phyloP scores from a whole-genome alignment of 2,888 invertebrate genomes.

The Agrochola lota region DNA sequence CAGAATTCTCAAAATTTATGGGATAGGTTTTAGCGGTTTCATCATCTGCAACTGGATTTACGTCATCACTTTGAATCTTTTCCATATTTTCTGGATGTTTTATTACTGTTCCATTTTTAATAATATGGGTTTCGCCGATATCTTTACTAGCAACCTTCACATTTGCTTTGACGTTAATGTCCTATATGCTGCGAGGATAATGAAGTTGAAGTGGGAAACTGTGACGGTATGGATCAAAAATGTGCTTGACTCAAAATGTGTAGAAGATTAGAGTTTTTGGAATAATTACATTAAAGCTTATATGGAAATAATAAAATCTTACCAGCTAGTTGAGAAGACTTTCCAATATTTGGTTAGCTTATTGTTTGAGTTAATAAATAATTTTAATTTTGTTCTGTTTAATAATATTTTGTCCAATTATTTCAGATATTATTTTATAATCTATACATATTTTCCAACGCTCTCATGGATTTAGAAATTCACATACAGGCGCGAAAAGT shows the following conservation, averaged over 20 bases:
- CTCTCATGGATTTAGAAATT: constrained; percentile 11
- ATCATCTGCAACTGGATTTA: constrained; percentile 22
- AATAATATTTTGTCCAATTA: neutral
- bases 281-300: constrained; percentile 26
- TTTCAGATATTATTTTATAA: constrained; percentile 46
- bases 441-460: constrained; percentile 30
- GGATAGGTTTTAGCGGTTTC: neutral
- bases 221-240: constrained; percentile 15
- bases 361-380: neutral
- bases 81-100: constrained; percentile 21
- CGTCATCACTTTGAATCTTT: constrained; percentile 15
- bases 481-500: constrained; percentile 28
- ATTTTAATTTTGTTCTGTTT: neutral
- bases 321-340: constrained; percentile 18
- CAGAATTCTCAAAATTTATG: constrained; percentile 28
- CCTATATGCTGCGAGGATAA: constrained; percentile 26
- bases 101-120: constrained; percentile 12
- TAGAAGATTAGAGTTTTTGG: constrained; percentile 9
- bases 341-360: constrained; percentile 13
- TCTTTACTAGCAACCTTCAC: constrained; percentile 6
- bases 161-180: constrained; percentile 33
- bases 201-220: constrained; percentile 21
- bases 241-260: neutral
- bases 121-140: neutral
- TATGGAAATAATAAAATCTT: constrained; percentile 24